Percentiles rank a stretch among this genome's conserved stretches.
Evolutionary conservation across 2,888 invertebrate species (phyloP).

Genomic region (Pseudococcus jackbeardsleyi): DNA sequence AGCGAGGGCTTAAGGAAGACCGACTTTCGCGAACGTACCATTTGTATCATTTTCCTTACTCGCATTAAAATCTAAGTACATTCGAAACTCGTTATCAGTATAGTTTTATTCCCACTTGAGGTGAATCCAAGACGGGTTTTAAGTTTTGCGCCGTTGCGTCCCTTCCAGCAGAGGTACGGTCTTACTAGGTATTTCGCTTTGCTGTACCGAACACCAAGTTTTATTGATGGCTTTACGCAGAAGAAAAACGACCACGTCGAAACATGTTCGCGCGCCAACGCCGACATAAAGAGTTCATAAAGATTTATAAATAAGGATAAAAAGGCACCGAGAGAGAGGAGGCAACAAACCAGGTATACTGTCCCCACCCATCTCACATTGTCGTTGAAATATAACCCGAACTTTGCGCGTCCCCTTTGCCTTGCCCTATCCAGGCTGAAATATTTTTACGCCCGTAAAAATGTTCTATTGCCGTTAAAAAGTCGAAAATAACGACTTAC

Average conservation of each 20-base stretch:
- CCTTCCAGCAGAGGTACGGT: not conserved
- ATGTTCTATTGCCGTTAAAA: constrained; percentile 55
- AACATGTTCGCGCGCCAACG: constrained; percentile 39
- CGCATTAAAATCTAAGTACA: constrained; percentile 52
- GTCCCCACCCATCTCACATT: not conserved
- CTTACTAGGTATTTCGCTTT: not conserved
- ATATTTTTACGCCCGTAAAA: constrained; percentile 54
- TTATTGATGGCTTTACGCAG: constrained; percentile 3
- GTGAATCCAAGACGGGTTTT: constrained; percentile 48
- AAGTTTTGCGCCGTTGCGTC: not conserved
- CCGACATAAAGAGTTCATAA: constrained; percentile 46
- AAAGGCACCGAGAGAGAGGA: not conserved
- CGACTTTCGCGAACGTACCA: constrained; percentile 44
- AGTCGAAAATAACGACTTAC: constrained; percentile 51
- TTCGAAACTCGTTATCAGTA: constrained; percentile 55
- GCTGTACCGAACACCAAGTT: constrained; percentile 2
- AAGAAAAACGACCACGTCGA: constrained; percentile 47
- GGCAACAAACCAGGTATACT: constrained; percentile 19
- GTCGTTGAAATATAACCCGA: constrained; percentile 12
- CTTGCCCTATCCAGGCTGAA: not conserved
- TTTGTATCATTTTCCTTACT: constrained; percentile 48
- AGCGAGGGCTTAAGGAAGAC: constrained; percentile 31
- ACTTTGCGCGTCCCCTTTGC: not conserved
- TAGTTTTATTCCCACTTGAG: constrained; percentile 52
- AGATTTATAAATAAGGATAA: constrained; percentile 50